Conservation (phyloP, 2,888 invertebrate genomes). For the Mythimna ferrago region DNA sequence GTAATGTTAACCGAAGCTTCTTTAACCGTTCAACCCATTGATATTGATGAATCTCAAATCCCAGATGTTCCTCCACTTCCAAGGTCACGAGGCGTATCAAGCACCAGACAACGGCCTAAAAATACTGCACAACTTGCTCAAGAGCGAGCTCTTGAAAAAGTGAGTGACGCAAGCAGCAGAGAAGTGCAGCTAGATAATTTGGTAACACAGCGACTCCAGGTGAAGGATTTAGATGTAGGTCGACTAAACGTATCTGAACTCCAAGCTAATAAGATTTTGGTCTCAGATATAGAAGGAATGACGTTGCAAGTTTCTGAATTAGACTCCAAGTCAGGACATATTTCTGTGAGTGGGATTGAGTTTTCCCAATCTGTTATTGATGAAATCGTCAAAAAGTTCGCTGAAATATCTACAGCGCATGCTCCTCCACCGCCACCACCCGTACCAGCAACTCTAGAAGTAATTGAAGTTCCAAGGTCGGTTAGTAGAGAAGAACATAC, state of each 20-base stretch:
- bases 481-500: conserved; percentile 84
- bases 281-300: conserved; percentile 95
- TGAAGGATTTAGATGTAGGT: conserved; percentile 95
- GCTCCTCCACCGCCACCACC: conserved; percentile 53
- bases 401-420: conserved; percentile 83
- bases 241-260: conserved; percentile 94
- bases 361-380: conserved; percentile 93
- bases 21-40: conserved; percentile 92
- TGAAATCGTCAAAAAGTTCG: conserved; percentile 91
- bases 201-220: conserved; percentile 92
- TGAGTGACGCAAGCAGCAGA: conserved; percentile 78
- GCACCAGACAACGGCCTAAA: conserved; percentile 67
- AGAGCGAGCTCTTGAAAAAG: conserved; percentile 80
- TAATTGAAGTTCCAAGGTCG: conserved; percentile 70
- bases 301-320: conserved; percentile 94
- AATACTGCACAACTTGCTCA: conserved; percentile 66
- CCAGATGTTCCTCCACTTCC: conserved; percentile 88
- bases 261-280: conserved; percentile 94
- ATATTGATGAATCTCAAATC: conserved; percentile 87
- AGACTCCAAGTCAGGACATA: conserved; percentile 92
- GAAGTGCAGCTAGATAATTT: conserved; percentile 86
- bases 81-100: conserved; percentile 74
- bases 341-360: conserved; percentile 93
- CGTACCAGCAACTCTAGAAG: conserved; percentile 60
- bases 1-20: conserved; percentile 93